phyloP scores from a whole-genome alignment of 2,113 vertebrate species.

The Triplophysa rosa region DNA sequence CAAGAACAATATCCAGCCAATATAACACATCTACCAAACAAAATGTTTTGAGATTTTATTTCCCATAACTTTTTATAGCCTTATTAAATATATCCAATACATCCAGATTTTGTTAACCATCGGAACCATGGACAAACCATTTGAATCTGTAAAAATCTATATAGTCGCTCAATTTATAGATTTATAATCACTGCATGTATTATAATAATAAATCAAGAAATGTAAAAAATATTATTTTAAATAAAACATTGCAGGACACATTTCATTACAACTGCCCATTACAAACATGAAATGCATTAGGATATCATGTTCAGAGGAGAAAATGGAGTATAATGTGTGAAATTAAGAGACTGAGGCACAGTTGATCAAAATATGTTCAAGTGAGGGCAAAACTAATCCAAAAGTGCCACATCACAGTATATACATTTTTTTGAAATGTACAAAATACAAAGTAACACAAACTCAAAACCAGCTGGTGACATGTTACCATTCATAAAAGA shows the following conservation, averaged over 20 bases:
- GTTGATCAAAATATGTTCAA: constrained; percentile 33
- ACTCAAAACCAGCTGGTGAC: not conserved
- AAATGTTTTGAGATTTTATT: too few species aligned
- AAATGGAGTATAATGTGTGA: constrained; percentile 12
- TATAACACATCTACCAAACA: too few species aligned
- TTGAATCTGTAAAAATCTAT: too few species aligned
- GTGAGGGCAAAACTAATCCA: constrained; percentile 1
- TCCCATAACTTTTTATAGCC: too few species aligned
- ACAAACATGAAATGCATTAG: not conserved
- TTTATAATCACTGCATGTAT: not conserved
- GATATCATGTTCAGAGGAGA: constrained; percentile 1
- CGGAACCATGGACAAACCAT: too few species aligned
- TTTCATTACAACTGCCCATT: not conserved
- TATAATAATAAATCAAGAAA: not conserved
- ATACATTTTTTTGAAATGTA: not conserved
- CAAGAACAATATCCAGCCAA: too few species aligned
- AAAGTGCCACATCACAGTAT: not conserved
- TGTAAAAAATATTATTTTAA: not conserved
- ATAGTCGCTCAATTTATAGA: too few species aligned
- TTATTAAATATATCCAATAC: too few species aligned
- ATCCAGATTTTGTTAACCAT: too few species aligned
- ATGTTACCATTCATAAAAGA: not conserved
- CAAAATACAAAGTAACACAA: not conserved
- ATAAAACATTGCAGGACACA: not conserved
- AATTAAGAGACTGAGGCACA: not conserved